Evolutionary conservation across 2,888 invertebrate genomes (phyloP).

Genomic region (Ferdinandea cuprea): DNA sequence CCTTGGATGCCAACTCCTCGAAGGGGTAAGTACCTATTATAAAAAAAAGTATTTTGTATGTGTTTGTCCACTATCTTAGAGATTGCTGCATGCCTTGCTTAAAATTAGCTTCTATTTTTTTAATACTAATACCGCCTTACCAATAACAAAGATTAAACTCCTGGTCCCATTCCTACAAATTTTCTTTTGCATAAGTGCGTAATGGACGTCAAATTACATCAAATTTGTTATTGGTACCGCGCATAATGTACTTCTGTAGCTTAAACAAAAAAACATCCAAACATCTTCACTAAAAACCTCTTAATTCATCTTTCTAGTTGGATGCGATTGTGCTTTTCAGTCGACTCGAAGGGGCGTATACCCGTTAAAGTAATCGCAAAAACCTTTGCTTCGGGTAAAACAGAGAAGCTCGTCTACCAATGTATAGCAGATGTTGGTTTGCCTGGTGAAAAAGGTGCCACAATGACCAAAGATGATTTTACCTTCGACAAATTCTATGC

Average conservation of each 20-base stretch:
- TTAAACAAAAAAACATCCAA: neutral
- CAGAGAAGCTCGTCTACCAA: constrained; percentile 98
- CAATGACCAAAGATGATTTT: constrained; percentile 96
- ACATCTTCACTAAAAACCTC: neutral
- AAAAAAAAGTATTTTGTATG: no score
- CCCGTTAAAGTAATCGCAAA: constrained; percentile 98
- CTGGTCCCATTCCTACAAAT: no score
- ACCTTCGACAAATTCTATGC: constrained; percentile 99
- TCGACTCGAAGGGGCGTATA: constrained; percentile 97
- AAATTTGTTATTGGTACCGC: no score
- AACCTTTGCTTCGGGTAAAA: constrained; percentile 99
- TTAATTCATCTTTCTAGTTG: constrained; percentile 87
- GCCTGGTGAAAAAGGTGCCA: constrained; percentile 97
- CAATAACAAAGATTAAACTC: no score
- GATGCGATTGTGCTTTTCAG: constrained; percentile 97
- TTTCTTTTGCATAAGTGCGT: no score
- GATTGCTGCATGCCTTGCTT: no score
- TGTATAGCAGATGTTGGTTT: constrained; percentile 96
- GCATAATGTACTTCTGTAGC: neutral
- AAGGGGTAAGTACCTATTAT: no score
- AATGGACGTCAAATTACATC: no score
- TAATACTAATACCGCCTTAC: no score
- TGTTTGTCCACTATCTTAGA: no score
- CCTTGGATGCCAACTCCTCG: no score
- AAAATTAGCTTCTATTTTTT: no score